phyloP scores from a whole-genome alignment of 2,113 vertebrate genomes.

The Patagioenas fasciata region DNA sequence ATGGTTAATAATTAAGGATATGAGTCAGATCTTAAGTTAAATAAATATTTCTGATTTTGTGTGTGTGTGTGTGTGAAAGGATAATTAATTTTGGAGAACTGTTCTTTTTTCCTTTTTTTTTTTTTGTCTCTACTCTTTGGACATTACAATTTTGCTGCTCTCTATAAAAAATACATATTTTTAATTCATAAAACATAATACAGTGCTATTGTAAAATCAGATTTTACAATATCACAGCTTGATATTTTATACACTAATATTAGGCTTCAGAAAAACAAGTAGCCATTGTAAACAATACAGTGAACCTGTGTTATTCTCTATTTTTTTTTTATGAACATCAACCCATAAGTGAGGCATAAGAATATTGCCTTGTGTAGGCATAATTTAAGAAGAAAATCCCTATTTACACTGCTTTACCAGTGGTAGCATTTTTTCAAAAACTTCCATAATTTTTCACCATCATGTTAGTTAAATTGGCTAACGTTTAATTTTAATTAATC shows the following conservation, averaged over 20 bases:
- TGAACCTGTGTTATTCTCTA: neutral
- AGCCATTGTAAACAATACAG: neutral
- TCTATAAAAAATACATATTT: neutral
- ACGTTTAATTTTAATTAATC: neutral
- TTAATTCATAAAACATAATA: neutral
- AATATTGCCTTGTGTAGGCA: neutral
- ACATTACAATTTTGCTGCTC: neutral
- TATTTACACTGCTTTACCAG: neutral
- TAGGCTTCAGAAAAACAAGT: neutral
- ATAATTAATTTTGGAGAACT: neutral
- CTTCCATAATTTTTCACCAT: neutral
- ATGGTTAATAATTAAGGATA: neutral
- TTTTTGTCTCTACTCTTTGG: neutral
- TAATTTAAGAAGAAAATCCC: neutral
- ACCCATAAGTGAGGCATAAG: neutral
- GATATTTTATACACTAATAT: neutral
- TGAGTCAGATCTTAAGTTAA: neutral
- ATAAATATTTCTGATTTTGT: neutral
- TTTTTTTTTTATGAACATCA: neutral
- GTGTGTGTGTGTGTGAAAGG: neutral
- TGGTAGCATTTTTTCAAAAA: neutral
- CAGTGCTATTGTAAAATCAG: neutral
- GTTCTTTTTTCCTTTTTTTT: neutral
- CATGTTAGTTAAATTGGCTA: neutral
- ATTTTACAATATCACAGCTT: neutral